phyloP scores from a whole-genome alignment of 2,797 vertebrate genomes.

The Myripristis jacobus region DNA sequence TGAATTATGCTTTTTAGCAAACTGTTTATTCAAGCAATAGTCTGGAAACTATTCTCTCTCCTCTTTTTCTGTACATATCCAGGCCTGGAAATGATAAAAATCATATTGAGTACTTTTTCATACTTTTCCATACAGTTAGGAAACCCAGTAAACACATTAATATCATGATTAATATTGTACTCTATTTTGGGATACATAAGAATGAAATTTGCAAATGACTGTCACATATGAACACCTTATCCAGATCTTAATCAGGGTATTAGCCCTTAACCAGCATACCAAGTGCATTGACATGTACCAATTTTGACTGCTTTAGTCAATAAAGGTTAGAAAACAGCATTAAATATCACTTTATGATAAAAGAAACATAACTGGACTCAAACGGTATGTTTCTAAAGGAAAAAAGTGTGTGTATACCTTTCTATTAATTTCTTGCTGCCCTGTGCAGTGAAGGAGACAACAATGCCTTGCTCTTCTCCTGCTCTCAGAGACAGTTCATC shows the following conservation, averaged over 20 bases:
- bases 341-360: background rate
- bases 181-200: background rate
- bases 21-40: too few relatives aligned
- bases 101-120: too few relatives aligned
- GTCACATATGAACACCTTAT: background rate
- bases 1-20: too few relatives aligned
- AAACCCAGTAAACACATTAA: too few relatives aligned
- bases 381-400: background rate
- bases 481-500: conserved; percentile 86
- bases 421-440: conserved; percentile 71
- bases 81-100: too few relatives aligned
- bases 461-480: conserved; percentile 86
- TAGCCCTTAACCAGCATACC: too few relatives aligned
- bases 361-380: background rate
- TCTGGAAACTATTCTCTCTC: too few relatives aligned
- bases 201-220: background rate
- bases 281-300: too few relatives aligned
- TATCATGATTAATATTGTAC: background rate
- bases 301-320: too few relatives aligned
- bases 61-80: too few relatives aligned
- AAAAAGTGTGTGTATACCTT: conserved; percentile 80
- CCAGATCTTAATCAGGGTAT: background rate
- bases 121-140: too few relatives aligned
- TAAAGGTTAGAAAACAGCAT: background rate
- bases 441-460: conserved; percentile 86